phyloP scores from a whole-genome alignment of 1,140 invertebrate species.

The Panulirus ornatus region DNA sequence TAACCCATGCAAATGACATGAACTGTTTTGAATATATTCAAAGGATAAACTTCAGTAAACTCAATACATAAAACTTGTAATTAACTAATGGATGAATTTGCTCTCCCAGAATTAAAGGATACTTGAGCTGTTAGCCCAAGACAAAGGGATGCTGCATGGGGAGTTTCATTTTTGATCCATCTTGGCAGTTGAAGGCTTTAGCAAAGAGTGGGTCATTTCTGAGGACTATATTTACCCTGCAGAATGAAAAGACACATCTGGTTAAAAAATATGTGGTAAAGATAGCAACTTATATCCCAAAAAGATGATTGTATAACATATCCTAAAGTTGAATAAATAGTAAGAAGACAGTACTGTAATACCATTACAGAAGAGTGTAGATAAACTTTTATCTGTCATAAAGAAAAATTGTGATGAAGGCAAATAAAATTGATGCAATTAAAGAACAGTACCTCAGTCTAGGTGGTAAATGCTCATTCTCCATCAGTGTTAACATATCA shows the following conservation, averaged over 20 bases:
- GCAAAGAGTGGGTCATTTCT: constrained; percentile 39
- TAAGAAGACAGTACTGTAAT: not conserved
- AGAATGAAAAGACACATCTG: not conserved
- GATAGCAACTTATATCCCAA: not conserved
- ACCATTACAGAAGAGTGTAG: not conserved
- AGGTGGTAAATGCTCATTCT: constrained; percentile 31
- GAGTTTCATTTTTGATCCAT: not conserved
- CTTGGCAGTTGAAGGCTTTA: constrained; percentile 18
- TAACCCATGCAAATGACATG: too few species aligned
- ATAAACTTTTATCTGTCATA: not conserved
- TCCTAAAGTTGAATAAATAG: not conserved
- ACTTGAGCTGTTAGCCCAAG: constrained; percentile 22
- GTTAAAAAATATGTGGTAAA: not conserved
- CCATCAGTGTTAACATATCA: constrained; percentile 33
- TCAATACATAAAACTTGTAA: too few species aligned
- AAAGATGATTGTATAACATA: not conserved
- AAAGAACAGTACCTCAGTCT: constrained; percentile 17
- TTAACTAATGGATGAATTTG: too few species aligned
- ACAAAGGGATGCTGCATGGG: not conserved
- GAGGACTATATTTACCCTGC: constrained; percentile 11
- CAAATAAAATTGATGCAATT: not conserved
- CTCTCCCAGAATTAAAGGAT: too few species aligned
- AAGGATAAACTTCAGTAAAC: too few species aligned
- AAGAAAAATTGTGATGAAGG: not conserved
- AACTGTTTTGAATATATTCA: too few species aligned